Base-by-base conservation (phyloP, 2,797 vertebrate genomes). In the Lagodon rhomboides region DNA sequence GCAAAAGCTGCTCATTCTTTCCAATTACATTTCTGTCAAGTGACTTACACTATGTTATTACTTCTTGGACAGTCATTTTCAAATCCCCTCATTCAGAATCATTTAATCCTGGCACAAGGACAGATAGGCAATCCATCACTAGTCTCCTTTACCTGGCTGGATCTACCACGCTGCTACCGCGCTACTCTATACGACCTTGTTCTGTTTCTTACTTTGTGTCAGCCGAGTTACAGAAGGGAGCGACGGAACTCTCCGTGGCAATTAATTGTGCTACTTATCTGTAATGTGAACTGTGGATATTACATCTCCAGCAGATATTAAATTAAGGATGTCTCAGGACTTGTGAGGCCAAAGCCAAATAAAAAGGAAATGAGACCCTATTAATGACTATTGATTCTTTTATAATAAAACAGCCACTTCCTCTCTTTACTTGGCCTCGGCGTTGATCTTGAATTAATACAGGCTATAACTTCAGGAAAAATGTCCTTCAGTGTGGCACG, bases 361-460 rank as follows among this genome's bases (percentile, higher is more conserved):
- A 85, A 86, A 93, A 90, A 92, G 90, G 89, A 94, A 93, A 93
- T 91, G 83, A 92, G 88, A 46, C 79, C 44, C 70, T 77, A 92
- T 93, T 94, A 93, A 93, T 85, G 82, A 87, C 84, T 90, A 95
- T 95, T 91, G 93, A 94, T 95, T 88, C 68, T 89, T 91, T 83
- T 86, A 82, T 77, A 87, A 87, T 87, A 89, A 86, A 92, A 89
- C 73, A 83, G 82, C 75, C 80, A 77, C 89, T 79, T 88, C 85
- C 81, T 84, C 85, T 83, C 75, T 84, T 85, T 77, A 34, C 81
- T 80, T 55, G 64, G 87, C 85, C 76, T 73, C 34, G 15, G 75
- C 78, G 85, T 81, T 87, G 80, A 83, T 89, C 79, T 84, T 82
- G 71, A 88, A 85, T 88, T 72, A 89, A 87, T 78, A 51, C 43